Evolutionary conservation across 2,113 vertebrate species (phyloP).

Genomic region (Grus americana): DNA sequence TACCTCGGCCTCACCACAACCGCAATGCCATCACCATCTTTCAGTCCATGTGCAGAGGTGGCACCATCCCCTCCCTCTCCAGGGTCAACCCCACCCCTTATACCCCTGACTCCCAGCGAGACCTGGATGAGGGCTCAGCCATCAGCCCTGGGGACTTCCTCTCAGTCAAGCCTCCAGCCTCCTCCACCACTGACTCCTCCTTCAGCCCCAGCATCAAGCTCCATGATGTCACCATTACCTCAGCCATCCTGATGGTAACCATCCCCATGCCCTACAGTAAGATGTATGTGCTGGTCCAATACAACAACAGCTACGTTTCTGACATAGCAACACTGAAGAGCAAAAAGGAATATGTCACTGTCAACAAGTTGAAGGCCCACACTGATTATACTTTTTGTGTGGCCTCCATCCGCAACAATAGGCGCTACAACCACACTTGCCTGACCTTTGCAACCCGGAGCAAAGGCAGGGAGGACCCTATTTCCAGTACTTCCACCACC

Average conservation of each 20-base stretch:
- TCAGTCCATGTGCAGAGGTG: slow-evolving; percentile 88
- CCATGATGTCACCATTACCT: slow-evolving; percentile 84
- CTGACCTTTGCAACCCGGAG: slow-evolving; percentile 88
- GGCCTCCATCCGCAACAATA: slow-evolving; percentile 89
- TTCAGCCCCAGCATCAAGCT: slow-evolving; percentile 88
- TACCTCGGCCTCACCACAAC: slow-evolving; percentile 86
- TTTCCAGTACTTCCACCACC: slow-evolving; percentile 87
- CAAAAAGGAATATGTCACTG: slow-evolving; percentile 84
- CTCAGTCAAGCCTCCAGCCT: slow-evolving; percentile 84
- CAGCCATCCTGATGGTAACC: slow-evolving; percentile 87
- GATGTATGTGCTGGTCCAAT: slow-evolving; percentile 95
- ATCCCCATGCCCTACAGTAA: slow-evolving; percentile 94
- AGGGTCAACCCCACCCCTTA: slow-evolving; percentile 85
- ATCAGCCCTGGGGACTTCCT: slow-evolving; percentile 83
- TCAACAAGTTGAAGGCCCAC: slow-evolving; percentile 87
- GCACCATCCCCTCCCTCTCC: slow-evolving; percentile 79
- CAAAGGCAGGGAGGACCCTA: slow-evolving; percentile 78
- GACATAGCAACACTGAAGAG: slow-evolving; percentile 91
- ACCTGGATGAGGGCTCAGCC: slow-evolving; percentile 88
- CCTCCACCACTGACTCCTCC: slow-evolving; percentile 83
- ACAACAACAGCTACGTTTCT: slow-evolving; percentile 87
- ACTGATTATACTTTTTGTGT: slow-evolving; percentile 96
- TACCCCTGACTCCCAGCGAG: slow-evolving; percentile 78
- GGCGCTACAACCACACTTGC: slow-evolving; percentile 96
- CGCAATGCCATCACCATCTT: slow-evolving; percentile 91